Evolutionary conservation across 2,113 vertebrate genomes (phyloP).

Genomic region (Atrichornis clamosus): DNA sequence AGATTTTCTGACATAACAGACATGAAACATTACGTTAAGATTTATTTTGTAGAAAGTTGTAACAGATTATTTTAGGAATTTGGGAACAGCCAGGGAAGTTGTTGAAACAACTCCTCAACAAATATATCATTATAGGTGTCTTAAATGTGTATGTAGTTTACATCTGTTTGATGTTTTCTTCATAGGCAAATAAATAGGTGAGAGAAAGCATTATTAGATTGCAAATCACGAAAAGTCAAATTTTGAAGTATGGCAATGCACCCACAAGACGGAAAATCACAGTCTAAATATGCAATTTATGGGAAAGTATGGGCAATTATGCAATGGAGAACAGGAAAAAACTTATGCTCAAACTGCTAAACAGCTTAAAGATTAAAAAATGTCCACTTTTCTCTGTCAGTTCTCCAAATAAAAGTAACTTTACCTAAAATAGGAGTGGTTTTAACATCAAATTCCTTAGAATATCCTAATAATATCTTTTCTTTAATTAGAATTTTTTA

Average conservation of each 20-base stretch:
- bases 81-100: background rate
- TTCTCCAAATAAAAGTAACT: background rate
- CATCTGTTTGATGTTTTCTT: background rate
- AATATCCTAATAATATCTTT: background rate
- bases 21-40: background rate
- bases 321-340: background rate
- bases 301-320: background rate
- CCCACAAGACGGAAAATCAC: background rate
- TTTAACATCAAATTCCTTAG: background rate
- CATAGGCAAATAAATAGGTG: background rate
- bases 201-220: background rate
- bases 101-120: background rate
- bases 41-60: background rate
- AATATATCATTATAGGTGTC: background rate
- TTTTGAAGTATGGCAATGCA: background rate
- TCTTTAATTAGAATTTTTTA: background rate
- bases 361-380: background rate
- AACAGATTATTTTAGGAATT: background rate
- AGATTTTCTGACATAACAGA: background rate
- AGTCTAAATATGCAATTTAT: background rate
- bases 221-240: background rate
- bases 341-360: background rate
- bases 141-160: background rate
- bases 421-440: background rate
- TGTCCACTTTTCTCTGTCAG: background rate